phyloP scores from a whole-genome alignment of 2,797 vertebrate species.

The Meda fulgida region DNA sequence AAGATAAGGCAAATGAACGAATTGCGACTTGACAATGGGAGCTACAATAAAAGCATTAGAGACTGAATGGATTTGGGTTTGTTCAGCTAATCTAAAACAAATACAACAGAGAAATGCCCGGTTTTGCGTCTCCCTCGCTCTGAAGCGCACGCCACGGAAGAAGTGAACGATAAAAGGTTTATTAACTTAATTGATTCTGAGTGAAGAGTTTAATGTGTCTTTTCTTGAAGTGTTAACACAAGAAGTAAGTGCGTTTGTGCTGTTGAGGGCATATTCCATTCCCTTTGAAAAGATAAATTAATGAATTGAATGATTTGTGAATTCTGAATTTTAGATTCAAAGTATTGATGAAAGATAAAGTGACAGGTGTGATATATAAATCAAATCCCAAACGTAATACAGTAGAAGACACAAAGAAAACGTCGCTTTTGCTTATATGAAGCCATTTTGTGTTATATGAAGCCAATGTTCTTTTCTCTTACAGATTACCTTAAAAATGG shows the following conservation, averaged over 20 bases:
- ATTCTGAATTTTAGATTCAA: slow-evolving; percentile 18
- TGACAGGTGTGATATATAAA: slow-evolving; percentile 4
- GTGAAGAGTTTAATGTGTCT: slow-evolving; percentile 37
- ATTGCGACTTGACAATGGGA: slow-evolving; percentile 57
- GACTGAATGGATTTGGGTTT: slow-evolving; percentile 41
- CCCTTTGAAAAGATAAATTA: background rate
- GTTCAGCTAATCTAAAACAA: slow-evolving; percentile 64
- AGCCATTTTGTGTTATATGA: background rate
- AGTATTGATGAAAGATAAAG: slow-evolving; percentile 12
- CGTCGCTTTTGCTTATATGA: background rate
- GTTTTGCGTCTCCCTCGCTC: slow-evolving; percentile 38
- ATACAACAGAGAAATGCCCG: slow-evolving; percentile 64
- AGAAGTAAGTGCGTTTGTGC: background rate
- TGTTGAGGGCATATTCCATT: slow-evolving; percentile 22
- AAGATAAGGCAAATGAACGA: slow-evolving; percentile 50
- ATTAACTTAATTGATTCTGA: slow-evolving; percentile 58
- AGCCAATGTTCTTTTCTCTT: background rate
- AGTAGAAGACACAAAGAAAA: background rate
- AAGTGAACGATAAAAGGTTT: slow-evolving; percentile 57
- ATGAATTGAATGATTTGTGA: background rate
- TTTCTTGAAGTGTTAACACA: slow-evolving; percentile 41
- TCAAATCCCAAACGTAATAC: background rate
- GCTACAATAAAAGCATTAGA: slow-evolving; percentile 64
- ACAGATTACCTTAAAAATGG: background rate
- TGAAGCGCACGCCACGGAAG: slow-evolving; percentile 10